phyloP scores from a whole-genome alignment of 2,888 invertebrate species.

The Chydorus sphaericus region DNA sequence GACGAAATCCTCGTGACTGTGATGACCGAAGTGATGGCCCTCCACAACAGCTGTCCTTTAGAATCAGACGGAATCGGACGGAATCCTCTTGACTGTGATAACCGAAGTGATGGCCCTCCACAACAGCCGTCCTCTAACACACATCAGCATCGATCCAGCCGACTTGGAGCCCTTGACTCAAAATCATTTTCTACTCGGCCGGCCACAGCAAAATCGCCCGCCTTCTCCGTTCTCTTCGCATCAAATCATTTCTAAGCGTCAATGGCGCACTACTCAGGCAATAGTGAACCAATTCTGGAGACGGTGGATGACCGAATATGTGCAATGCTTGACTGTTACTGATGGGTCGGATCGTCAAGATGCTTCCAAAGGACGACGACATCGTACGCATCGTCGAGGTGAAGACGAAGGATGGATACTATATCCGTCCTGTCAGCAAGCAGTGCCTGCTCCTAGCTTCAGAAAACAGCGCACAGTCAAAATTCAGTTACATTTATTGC shows the following conservation, averaged over 20 bases:
- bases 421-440: not conserved
- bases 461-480: no score
- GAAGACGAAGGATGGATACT: not conserved
- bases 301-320: not conserved
- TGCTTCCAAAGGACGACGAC: not conserved
- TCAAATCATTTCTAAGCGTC: not conserved
- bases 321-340: not conserved
- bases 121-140: slow-evolving; percentile 15
- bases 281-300: not conserved
- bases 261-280: not conserved
- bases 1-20: slow-evolving; percentile 17
- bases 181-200: slow-evolving; percentile 14
- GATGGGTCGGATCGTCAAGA: not conserved
- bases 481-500: no score
- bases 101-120: slow-evolving; percentile 9
- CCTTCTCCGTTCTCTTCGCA: not conserved
- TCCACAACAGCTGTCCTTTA: slow-evolving; percentile 12
- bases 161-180: slow-evolving; percentile 15
- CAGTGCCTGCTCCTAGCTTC: no score
- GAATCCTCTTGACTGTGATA: slow-evolving; percentile 13
- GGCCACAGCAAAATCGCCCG: not conserved
- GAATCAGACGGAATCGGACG: slow-evolving; percentile 4
- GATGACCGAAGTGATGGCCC: slow-evolving; percentile 12
- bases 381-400: not conserved
- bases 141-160: slow-evolving; percentile 13